Conservation (phyloP, 1,140 invertebrate species). For the Drosophila persimilis region DNA sequence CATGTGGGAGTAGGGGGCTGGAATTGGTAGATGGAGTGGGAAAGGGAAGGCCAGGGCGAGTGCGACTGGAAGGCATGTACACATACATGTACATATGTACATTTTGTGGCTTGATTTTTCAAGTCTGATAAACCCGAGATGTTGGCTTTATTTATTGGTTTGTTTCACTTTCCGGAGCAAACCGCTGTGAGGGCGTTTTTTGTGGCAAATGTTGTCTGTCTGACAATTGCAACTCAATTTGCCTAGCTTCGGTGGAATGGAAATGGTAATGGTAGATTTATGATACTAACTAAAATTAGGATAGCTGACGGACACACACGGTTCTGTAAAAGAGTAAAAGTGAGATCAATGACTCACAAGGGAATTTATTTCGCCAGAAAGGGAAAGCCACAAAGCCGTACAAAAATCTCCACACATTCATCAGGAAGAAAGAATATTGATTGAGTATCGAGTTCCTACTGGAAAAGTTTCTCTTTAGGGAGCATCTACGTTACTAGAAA, state of each 20-base stretch:
- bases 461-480: neutral
- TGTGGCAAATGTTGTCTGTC: slow-evolving; percentile 31
- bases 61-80: neutral
- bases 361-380: no score
- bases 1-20: slow-evolving; percentile 38
- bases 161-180: slow-evolving; percentile 58
- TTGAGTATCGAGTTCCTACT: neutral
- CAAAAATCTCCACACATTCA: no score
- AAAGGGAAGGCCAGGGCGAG: slow-evolving; percentile 26
- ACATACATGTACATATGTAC: neutral
- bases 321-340: no score
- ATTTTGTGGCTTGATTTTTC: slow-evolving; percentile 54
- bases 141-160: slow-evolving; percentile 66
- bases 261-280: slow-evolving; percentile 14
- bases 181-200: slow-evolving; percentile 49
- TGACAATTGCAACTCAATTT: slow-evolving; percentile 57
- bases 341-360: no score
- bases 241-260: neutral
- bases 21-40: slow-evolving; percentile 12
- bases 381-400: no score
- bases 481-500: no score
- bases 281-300: slow-evolving; percentile 11
- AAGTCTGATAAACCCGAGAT: slow-evolving; percentile 60
- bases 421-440: no score
- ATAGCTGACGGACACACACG: neutral